Base-by-base conservation (phyloP, 2,797 vertebrate genomes). In the Mus caroli region DNA sequence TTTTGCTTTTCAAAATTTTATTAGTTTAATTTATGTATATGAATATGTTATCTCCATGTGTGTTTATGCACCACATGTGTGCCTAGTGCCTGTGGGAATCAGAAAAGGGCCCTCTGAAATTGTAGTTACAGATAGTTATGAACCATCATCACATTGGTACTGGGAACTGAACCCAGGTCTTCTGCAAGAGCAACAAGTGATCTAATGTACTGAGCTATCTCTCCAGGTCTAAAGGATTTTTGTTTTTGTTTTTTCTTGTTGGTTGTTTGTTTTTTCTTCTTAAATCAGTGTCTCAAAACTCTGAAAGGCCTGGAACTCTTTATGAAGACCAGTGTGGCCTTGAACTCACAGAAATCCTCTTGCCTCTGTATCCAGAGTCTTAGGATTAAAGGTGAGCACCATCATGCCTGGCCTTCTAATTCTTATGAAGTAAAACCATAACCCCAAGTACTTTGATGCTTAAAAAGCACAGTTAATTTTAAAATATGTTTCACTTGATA, bases 391-490 rank as follows among this genome's bases (percentile, higher is more conserved):
- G 58, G 1, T 43, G 17, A 46, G 4, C 17, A 84, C 10, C 26
- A 46, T 28, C 9, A 22, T 50, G 11, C 10, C 43, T 85, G 60
- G 43, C 60, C 11, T 85, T 85, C 60, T 34, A 67, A 50, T 67
- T 85, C 28, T 37, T 54, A 85, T 31, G 13, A 80, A 92, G 62
- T 91, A 22, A 34, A 78, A 91, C 94, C 91, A 75, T 28, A 90
- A 83, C 1, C 80, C 54, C 12, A 89, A 94, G 37, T 84, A 78
- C 64, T 89, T 90, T 94, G 31, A 95, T 3, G 5, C 19, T 96
- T 4, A 0, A 73, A 96, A 84, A 24, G 92, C 56, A 79, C 75
- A 88, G 46, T 0, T 28, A 54, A 9, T 96, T 90, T 92, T 37
- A 15, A 92, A 95, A 92, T 22, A 67, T 1, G 34, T 91, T 1